These are phyloP conservation scores for Trissoscelio sp. DNA, from an alignment of 2,888 invertebrate species.

Conservation along the genomic window DNA sequence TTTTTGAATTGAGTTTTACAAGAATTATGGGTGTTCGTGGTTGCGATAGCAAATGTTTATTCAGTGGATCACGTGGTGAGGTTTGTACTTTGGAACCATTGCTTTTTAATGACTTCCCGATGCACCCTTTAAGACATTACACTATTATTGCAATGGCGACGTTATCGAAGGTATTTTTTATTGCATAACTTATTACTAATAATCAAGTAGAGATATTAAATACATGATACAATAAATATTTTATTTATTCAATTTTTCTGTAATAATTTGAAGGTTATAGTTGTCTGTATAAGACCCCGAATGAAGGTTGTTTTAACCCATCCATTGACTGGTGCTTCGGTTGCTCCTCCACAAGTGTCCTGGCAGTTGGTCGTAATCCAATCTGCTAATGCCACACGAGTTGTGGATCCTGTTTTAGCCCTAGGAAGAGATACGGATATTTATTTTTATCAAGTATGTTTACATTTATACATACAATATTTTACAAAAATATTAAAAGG, in stretches of 20 bases:
- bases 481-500: background rate
- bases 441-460: slow-evolving; percentile 91
- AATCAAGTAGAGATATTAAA: background rate
- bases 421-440: slow-evolving; percentile 93
- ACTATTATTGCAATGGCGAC: slow-evolving; percentile 96
- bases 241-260: background rate
- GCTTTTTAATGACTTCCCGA: slow-evolving; percentile 85
- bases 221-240: background rate
- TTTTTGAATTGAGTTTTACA: slow-evolving; percentile 96
- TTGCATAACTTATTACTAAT: background rate
- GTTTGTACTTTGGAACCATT: slow-evolving; percentile 91
- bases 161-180: slow-evolving; percentile 90
- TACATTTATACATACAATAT: slow-evolving; percentile 1
- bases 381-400: slow-evolving; percentile 87
- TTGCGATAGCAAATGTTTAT: slow-evolving; percentile 95
- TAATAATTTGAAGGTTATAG: slow-evolving; percentile 85
- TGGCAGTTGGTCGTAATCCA: slow-evolving; percentile 97
- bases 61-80: slow-evolving; percentile 98
- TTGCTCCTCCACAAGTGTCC: slow-evolving; percentile 94
- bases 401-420: slow-evolving; percentile 93
- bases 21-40: slow-evolving; percentile 94
- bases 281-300: slow-evolving; percentile 91
- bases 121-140: slow-evolving; percentile 89
- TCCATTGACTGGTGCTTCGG: slow-evolving; percentile 88
- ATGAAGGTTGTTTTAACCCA: slow-evolving; percentile 92